Evolutionary conservation across 2,888 invertebrate species (phyloP).

Genomic region (Euplagia quadripunctaria): DNA sequence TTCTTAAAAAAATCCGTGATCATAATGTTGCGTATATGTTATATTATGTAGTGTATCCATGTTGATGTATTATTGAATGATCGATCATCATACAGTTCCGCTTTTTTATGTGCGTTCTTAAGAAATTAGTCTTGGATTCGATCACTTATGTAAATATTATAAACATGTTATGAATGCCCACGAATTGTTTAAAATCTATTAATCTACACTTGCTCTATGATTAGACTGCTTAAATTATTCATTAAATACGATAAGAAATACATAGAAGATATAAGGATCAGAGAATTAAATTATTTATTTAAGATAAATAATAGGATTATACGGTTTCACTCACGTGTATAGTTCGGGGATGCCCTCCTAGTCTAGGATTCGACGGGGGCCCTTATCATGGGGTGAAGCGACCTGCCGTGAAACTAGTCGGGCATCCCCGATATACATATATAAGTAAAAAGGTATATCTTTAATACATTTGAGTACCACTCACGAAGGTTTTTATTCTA

Average conservation of each 20-base stretch:
- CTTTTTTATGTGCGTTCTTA: slow-evolving; percentile 44
- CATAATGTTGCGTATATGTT: not conserved
- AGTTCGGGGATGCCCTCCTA: too few relatives aligned
- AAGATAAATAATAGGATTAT: too few relatives aligned
- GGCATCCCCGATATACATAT: too few relatives aligned
- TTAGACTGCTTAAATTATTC: not conserved
- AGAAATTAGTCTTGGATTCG: slow-evolving; percentile 27
- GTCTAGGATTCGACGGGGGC: too few relatives aligned
- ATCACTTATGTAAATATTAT: slow-evolving; percentile 35
- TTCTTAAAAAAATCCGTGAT: slow-evolving; percentile 4
- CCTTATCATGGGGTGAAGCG: too few relatives aligned
- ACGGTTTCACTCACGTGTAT: too few relatives aligned
- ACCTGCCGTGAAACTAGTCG: too few relatives aligned
- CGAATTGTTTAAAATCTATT: not conserved
- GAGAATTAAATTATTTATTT: too few relatives aligned
- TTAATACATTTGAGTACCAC: too few relatives aligned
- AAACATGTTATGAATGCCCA: slow-evolving; percentile 26
- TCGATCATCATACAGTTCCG: slow-evolving; percentile 29
- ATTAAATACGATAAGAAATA: not conserved
- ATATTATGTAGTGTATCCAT: not conserved
- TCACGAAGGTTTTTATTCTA: too few relatives aligned
- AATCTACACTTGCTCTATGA: slow-evolving; percentile 1
- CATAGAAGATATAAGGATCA: too few relatives aligned
- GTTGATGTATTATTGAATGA: slow-evolving; percentile 4
- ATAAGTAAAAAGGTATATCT: too few relatives aligned